These are phyloP conservation scores for Anolis carolinensis DNA, from an alignment of 2,113 vertebrate species.

Conservation along the genomic window DNA sequence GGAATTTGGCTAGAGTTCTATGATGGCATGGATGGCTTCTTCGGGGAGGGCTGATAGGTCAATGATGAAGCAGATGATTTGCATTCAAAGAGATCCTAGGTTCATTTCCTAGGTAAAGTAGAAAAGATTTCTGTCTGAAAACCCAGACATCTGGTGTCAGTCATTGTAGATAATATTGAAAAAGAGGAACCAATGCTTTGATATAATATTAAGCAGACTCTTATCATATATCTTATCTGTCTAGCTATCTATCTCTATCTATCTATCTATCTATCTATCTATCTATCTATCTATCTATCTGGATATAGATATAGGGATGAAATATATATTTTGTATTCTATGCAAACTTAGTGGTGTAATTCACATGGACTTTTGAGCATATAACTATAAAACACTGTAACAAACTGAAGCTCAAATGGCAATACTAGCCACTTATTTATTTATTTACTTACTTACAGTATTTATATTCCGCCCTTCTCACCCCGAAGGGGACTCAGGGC, in stretches of 20 bases:
- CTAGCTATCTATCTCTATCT: not conserved
- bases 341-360: no score
- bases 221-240: not conserved
- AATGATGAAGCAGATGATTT: not conserved
- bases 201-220: not conserved
- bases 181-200: not conserved
- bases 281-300: not conserved
- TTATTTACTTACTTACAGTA: no score
- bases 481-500: no score
- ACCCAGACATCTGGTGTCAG: not conserved
- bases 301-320: not conserved
- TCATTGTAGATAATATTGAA: not conserved
- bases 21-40: constrained; percentile 5
- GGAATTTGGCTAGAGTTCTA: not conserved
- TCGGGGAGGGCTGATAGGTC: not conserved
- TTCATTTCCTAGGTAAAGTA: not conserved
- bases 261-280: not conserved
- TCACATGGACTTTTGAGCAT: no score
- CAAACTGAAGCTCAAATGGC: no score
- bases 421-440: no score
- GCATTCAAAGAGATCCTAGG: not conserved
- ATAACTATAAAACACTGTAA: no score
- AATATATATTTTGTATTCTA: no score
- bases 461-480: no score
- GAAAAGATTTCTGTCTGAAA: not conserved